A percentile compares a stretch with the other conserved stretches of the same genome.
These are phyloP conservation scores for Tricholaema leucomelas DNA, from an alignment of 2,113 vertebrate species.

Conservation along the genomic window DNA sequence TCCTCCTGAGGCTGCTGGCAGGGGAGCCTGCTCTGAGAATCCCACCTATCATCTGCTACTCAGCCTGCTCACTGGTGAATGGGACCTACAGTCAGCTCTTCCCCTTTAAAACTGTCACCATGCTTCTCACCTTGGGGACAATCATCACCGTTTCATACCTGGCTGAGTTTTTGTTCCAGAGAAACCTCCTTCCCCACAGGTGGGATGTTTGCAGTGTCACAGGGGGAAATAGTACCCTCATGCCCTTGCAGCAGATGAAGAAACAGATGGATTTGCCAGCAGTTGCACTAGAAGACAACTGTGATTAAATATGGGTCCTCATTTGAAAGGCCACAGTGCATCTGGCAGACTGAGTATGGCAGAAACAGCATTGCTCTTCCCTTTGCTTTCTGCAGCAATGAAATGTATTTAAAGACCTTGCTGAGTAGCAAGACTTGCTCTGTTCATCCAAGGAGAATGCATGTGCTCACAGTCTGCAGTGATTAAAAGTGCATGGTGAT, in stretches of 20 bases:
- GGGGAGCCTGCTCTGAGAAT: constrained; percentile 78
- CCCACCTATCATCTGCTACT: constrained; percentile 65
- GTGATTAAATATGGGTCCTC: background rate
- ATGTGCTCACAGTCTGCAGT: background rate
- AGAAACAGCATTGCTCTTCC: background rate
- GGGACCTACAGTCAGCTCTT: constrained; percentile 72
- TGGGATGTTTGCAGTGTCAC: constrained; percentile 74
- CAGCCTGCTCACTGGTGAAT: constrained; percentile 63
- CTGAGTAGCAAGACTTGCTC: background rate
- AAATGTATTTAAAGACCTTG: background rate
- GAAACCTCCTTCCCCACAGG: constrained; percentile 62
- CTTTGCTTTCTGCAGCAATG: background rate
- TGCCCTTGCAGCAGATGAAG: background rate
- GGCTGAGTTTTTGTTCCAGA: constrained; percentile 63
- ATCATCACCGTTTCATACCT: constrained; percentile 71
- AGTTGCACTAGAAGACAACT: background rate
- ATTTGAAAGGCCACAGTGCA: rapidly evolving
- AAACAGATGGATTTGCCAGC: background rate
- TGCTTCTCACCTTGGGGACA: constrained; percentile 63
- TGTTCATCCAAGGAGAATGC: background rate
- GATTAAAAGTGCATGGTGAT: background rate
- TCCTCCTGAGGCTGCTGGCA: constrained; percentile 76
- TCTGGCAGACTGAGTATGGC: background rate
- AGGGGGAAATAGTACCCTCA: rapidly evolving
- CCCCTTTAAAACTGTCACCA: constrained; percentile 77